Evolutionary conservation across 2,888 invertebrate species (phyloP).

Genomic region (Epiperipatus broadwayi): DNA sequence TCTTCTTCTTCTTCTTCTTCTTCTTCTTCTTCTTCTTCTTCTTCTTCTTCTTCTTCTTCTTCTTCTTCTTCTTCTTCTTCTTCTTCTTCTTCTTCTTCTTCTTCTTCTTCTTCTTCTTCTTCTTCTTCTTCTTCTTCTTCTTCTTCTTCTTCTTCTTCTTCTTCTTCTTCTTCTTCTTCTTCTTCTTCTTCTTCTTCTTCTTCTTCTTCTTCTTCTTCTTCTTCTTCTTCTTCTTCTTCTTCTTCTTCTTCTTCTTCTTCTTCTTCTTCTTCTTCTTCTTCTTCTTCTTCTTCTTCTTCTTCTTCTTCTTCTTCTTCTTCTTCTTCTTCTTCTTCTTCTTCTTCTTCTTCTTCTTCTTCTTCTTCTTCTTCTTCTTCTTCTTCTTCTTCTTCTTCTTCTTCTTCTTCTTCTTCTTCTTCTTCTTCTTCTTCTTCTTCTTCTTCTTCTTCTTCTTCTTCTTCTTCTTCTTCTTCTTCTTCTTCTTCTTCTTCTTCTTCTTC

Average conservation of each 20-base stretch:
- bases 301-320: constrained; percentile 3
- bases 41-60: constrained; percentile 3
- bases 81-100: constrained; percentile 3
- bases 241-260: constrained; percentile 3
- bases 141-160: constrained; percentile 3
- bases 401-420: constrained; percentile 3
- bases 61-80: constrained; percentile 3
- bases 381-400: constrained; percentile 3
- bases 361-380: constrained; percentile 3
- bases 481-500: constrained; percentile 3
- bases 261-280: constrained; percentile 3
- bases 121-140: constrained; percentile 3
- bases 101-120: constrained; percentile 3
- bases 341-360: constrained; percentile 3
- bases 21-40: constrained; percentile 3
- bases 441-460: constrained; percentile 3
- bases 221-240: constrained; percentile 3
- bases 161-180: constrained; percentile 3
- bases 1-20: constrained; percentile 3
- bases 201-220: constrained; percentile 3
- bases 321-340: constrained; percentile 3
- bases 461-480: constrained; percentile 3
- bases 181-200: constrained; percentile 3
- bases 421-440: constrained; percentile 3
- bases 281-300: constrained; percentile 3